Evolutionary conservation across 2,797 vertebrate genomes (phyloP).

Genomic region (Momotus momota): DNA sequence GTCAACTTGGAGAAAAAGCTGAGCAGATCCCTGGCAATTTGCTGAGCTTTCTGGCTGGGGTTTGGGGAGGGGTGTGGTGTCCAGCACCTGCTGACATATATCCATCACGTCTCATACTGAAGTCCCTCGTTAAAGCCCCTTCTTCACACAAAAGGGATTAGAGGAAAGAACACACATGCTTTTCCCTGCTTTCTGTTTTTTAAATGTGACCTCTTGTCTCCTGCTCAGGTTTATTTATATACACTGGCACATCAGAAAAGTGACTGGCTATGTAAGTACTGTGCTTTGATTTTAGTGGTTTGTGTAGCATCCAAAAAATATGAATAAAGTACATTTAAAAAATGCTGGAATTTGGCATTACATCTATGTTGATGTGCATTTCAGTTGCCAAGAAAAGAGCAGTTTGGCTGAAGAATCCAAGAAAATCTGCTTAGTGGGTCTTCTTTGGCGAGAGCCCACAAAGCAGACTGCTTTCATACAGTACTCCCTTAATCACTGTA

Average conservation of each 20-base stretch:
- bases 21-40: neutral
- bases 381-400: slow-evolving; percentile 58
- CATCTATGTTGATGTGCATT: neutral
- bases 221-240: slow-evolving; percentile 15
- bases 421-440: slow-evolving; percentile 61
- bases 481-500: slow-evolving; percentile 62
- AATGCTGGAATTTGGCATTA: neutral
- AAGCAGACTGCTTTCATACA: slow-evolving; percentile 56
- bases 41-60: neutral
- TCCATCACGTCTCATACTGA: neutral
- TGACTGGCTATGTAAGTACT: slow-evolving; percentile 2
- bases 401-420: slow-evolving; percentile 58
- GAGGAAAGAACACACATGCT: neutral
- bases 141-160: neutral
- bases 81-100: neutral
- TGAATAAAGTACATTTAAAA: neutral
- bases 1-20: neutral
- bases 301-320: neutral
- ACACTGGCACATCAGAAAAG: neutral
- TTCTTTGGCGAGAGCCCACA: slow-evolving; percentile 51
- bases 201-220: neutral
- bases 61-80: neutral
- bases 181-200: neutral
- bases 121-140: neutral
- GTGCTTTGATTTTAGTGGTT: slow-evolving; percentile 9